phyloP scores from a whole-genome alignment of 2,888 invertebrate genomes.

The Dexiosoma caninum region DNA sequence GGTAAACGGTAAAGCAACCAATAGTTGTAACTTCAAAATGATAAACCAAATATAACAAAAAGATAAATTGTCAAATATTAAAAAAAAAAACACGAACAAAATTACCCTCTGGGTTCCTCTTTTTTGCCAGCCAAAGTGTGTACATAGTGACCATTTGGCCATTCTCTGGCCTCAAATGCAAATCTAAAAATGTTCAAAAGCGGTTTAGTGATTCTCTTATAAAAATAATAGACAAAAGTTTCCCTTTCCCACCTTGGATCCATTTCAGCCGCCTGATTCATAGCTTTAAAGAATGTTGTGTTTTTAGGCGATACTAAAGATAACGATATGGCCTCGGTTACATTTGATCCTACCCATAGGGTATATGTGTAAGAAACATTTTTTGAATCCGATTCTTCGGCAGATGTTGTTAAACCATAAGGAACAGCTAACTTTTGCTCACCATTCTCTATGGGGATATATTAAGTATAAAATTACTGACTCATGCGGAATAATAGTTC shows the following conservation, averaged over 20 bases:
- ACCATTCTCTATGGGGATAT: slow-evolving; percentile 73
- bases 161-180: slow-evolving; percentile 89
- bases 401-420: slow-evolving; percentile 75
- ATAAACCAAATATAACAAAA: neutral
- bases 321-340: slow-evolving; percentile 88
- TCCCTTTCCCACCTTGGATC: slow-evolving; percentile 79
- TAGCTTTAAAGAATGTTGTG: slow-evolving; percentile 84
- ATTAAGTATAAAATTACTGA: neutral
- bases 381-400: slow-evolving; percentile 77
- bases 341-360: slow-evolving; percentile 92
- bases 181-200: slow-evolving; percentile 74
- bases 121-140: slow-evolving; percentile 84
- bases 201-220: neutral
- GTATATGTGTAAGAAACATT: slow-evolving; percentile 91
- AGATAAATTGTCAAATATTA: neutral
- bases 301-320: slow-evolving; percentile 86
- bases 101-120: slow-evolving; percentile 77
- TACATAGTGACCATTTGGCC: slow-evolving; percentile 95
- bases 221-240: neutral
- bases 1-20: slow-evolving; percentile 92
- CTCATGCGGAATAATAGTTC: no score
- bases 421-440: slow-evolving; percentile 77
- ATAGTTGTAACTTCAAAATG: slow-evolving; percentile 85
- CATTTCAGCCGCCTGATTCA: slow-evolving; percentile 90
- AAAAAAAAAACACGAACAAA: no score